Base-by-base conservation (phyloP, 2,888 invertebrate species). In the Ommatoiulus sabulosus region DNA sequence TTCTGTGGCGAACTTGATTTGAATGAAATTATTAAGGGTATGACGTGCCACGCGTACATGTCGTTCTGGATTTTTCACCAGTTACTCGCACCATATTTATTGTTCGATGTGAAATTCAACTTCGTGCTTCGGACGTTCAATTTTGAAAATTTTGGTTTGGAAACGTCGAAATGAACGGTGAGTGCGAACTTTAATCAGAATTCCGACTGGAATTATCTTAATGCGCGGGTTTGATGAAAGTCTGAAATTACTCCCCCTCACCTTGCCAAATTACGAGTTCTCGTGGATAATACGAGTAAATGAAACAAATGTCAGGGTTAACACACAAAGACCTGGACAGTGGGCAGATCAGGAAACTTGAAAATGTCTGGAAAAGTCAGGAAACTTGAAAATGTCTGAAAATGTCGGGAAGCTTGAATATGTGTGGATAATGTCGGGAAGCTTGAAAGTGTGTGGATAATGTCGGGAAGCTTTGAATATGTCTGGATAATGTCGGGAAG, bases 1-100 rank as follows among this genome's bases (percentile, higher is more conserved):
- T 48, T 86, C n/a, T 46, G 44, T 44, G 43, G n/a, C 44, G 86
- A 86, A 86, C 46, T 86, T 86, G 86, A 86, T 86, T 86, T 86
- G 46, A 86, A 86, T 72, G 72, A 24, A 24, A 24, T 24, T 57
- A 72, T 24, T 72, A 72, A 24, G 72, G 72, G 24, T 72, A 72
- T 72, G 72, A 72, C 72, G 24, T 72, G 72, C 72, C 72, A 72
- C 72, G 72, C 72, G 24, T 72, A 24, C 72, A 72, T n/a, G 72
- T 72, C 72, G 72, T 10, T 72, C 72, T 72, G 72, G 72, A 72
- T 72, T 24, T 72, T 20, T 72, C 72, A 72, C 72, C 10, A 72
- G 20, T 35, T 35, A n/a, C n/a, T n/a, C n/a, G 72, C 72, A 72
- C 20, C 24, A n/a, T n/a, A n/a, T 5, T 24, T 72, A 10, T 24